phyloP scores from a whole-genome alignment of 2,797 vertebrate species.

The Argya squamiceps region DNA sequence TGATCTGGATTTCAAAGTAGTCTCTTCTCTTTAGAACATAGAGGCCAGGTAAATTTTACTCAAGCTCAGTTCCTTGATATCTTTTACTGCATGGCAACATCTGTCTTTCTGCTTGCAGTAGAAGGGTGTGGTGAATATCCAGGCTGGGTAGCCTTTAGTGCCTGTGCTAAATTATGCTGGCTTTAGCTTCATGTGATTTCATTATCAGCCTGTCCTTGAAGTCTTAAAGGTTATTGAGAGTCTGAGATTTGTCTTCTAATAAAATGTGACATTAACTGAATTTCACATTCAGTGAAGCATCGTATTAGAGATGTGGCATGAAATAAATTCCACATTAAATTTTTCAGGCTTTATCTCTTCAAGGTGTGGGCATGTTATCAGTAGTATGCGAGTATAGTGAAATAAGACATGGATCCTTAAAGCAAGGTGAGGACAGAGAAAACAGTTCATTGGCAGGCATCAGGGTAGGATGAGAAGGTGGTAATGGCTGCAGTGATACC shows the following conservation, averaged over 20 bases:
- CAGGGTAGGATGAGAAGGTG: accelerated
- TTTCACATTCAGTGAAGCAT: background rate
- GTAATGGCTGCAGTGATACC: background rate
- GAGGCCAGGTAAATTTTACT: background rate
- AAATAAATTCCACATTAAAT: background rate
- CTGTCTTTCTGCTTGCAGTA: background rate
- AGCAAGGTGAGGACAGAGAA: background rate
- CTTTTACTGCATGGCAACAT: background rate
- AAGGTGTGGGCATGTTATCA: background rate
- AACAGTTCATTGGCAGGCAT: background rate
- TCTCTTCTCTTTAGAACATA: background rate
- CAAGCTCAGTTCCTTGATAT: background rate
- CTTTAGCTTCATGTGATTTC: background rate
- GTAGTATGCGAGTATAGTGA: background rate
- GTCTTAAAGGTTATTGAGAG: background rate
- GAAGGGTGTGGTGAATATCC: background rate
- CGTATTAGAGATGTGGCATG: background rate
- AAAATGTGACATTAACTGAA: background rate
- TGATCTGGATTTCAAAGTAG: background rate
- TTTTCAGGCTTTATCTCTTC: background rate
- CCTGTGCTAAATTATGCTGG: background rate
- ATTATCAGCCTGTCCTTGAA: background rate
- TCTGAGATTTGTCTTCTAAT: background rate
- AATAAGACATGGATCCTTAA: background rate
- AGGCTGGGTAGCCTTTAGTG: background rate